These are phyloP conservation scores for Egretta garzetta DNA, from an alignment of 2,113 vertebrate genomes.

Conservation along the genomic window DNA sequence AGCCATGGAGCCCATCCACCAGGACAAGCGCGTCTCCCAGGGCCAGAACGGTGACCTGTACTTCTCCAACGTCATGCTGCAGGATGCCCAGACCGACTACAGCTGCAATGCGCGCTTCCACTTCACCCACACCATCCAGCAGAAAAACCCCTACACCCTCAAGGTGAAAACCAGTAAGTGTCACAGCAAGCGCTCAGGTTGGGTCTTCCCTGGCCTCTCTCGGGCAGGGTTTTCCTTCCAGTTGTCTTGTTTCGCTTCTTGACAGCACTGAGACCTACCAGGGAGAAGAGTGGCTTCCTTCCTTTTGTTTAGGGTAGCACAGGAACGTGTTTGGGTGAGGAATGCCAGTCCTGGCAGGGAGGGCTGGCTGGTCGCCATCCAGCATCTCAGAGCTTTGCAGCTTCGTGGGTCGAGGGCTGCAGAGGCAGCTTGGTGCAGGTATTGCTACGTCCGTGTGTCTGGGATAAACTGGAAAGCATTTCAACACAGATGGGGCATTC, in stretches of 20 bases:
- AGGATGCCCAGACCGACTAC: conserved; percentile 90
- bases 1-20: conserved; percentile 89
- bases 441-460: fast-evolving
- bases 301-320: fast-evolving
- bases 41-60: conserved; percentile 95
- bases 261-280: background rate
- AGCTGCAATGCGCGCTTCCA: conserved; percentile 96
- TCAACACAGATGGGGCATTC: background rate
- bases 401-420: background rate
- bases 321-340: background rate
- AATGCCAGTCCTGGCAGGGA: background rate
- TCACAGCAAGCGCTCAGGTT: background rate
- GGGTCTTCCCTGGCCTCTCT: background rate
- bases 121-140: conserved; percentile 98
- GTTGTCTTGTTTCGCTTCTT: background rate
- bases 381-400: background rate
- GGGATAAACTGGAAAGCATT: background rate
- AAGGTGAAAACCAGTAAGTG: conserved; percentile 94
- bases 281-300: background rate
- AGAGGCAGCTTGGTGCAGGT: background rate
- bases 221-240: background rate
- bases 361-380: background rate
- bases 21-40: conserved; percentile 92
- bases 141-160: conserved; percentile 95
- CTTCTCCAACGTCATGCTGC: conserved; percentile 92